A percentile compares a stretch with the other conserved stretches of the same genome.
Evolutionary conservation across 2,113 vertebrate genomes (phyloP).

Genomic region (Monarcha castaneiventris): DNA sequence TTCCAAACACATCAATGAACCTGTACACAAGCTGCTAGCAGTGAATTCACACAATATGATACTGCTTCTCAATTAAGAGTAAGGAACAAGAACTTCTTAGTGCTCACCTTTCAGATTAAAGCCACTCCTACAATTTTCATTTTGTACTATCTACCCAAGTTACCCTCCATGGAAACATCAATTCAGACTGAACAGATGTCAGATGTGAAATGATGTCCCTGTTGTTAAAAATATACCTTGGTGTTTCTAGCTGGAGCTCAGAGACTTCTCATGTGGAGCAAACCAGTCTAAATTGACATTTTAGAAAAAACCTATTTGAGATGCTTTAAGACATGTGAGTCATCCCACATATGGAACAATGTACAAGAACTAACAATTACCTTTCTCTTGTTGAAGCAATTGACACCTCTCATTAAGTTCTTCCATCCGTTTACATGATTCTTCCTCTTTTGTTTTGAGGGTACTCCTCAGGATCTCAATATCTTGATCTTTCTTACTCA

Average conservation of each 20-base stretch:
- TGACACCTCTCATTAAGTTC: conserved; percentile 80
- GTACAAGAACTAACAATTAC: conserved; percentile 59
- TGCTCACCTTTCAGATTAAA: not conserved
- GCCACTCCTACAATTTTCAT: not conserved
- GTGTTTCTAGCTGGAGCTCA: not conserved
- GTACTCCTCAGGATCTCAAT: conserved; percentile 73
- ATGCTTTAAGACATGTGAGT: not conserved
- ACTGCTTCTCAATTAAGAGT: not conserved
- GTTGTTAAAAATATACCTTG: not conserved
- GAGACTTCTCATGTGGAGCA: not conserved
- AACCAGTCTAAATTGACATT: not conserved
- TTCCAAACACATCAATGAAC: not conserved
- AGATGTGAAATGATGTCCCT: not conserved
- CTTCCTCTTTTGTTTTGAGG: conserved; percentile 75
- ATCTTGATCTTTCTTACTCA: conserved; percentile 80
- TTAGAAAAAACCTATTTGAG: not conserved
- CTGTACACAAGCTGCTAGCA: not conserved
- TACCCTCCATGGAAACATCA: not conserved
- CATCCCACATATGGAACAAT: not conserved
- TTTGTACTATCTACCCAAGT: not conserved
- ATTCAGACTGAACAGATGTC: not conserved
- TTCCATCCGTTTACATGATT: conserved; percentile 76
- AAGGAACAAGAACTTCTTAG: not conserved
- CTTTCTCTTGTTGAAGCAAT: conserved; percentile 82
- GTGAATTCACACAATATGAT: not conserved